Evolutionary conservation across 2,113 vertebrate genomes (phyloP).

Genomic region (Mormyrus lacerda): DNA sequence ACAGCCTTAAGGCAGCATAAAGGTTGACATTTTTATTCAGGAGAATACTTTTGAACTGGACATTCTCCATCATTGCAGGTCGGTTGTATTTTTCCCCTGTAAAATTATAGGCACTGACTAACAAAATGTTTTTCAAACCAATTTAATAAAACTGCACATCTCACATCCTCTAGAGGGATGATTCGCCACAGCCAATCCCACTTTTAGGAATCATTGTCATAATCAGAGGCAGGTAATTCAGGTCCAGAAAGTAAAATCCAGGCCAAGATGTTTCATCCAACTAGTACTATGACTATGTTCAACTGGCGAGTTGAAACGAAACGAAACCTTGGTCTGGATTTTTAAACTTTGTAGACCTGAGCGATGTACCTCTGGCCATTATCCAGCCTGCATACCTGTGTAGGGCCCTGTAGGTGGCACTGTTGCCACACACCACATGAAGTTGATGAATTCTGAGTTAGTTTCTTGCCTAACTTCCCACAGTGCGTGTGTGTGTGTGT

Average conservation of each 20-base stretch:
- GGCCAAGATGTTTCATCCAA: background rate
- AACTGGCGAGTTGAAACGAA: background rate
- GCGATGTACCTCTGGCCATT: background rate
- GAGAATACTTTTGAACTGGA: background rate
- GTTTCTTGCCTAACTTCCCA: background rate
- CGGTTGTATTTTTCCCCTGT: background rate
- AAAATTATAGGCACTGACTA: background rate
- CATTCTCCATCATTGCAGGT: background rate
- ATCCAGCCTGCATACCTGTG: background rate
- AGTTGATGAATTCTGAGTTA: background rate
- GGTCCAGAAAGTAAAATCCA: too few species aligned
- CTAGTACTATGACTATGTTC: background rate
- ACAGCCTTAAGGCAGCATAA: background rate
- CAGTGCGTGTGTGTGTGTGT: background rate
- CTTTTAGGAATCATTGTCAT: too few species aligned
- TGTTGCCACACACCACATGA: background rate
- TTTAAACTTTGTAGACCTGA: background rate
- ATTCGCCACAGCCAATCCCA: background rate
- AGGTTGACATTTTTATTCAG: background rate
- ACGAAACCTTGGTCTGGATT: background rate
- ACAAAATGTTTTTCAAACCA: background rate
- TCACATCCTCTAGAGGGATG: background rate
- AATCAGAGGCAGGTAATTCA: too few species aligned
- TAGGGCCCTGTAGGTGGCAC: background rate
- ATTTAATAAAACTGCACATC: background rate